Evolutionary conservation across 2,797 vertebrate species (phyloP), one percentile per base, ranked within the genome.

Genomic region (Cryptoprocta ferox): DNA sequence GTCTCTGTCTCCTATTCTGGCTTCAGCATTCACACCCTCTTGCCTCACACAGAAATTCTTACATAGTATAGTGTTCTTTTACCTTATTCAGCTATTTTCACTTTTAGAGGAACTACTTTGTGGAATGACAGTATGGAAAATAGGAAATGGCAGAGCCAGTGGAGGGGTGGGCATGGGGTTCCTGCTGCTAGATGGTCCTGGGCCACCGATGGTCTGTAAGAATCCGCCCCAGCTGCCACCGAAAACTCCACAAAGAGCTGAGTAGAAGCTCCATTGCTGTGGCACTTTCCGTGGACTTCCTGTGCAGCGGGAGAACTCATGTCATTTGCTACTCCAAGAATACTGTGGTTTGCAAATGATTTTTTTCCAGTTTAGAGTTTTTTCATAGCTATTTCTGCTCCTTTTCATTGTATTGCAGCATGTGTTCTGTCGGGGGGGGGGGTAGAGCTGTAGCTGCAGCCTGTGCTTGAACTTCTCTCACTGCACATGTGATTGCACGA

Each of bases 371-470:
- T 19, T 63, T 53, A 21, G 39, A 92, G 15, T 70, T 65, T 16
- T 94, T 80, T 70, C 35, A 39, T 3, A 68, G n/a, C 1, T 53
- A 21, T 78, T 94, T 16, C 73, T 89, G 63, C 30, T 53, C 24
- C 24, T 79, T 35, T 61, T n/a, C 21, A 9, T 45, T 83, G 26
- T 15, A 16, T 2, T 73, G 2, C 10, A 39, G 63, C 45, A 0
- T 28, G 3, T 28, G 2, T 14, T 78, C 30, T 21, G 2, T 8
- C 2, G 0, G 26, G 3, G 37, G 50, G 4, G 28, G 4, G 9
- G 66, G 5, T 50, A 32, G 35, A 28, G 4, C 30, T 24, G 8
- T 66, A 68, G 39, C 39, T 30, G 15, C 11, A 24, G 18, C n/a
- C 37, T 61, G 30, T n/a, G 5, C 4, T 18, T 39, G 42, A 83